Conservation (phyloP, 2,888 invertebrate species). For the Macrosoma leucophasiata region DNA sequence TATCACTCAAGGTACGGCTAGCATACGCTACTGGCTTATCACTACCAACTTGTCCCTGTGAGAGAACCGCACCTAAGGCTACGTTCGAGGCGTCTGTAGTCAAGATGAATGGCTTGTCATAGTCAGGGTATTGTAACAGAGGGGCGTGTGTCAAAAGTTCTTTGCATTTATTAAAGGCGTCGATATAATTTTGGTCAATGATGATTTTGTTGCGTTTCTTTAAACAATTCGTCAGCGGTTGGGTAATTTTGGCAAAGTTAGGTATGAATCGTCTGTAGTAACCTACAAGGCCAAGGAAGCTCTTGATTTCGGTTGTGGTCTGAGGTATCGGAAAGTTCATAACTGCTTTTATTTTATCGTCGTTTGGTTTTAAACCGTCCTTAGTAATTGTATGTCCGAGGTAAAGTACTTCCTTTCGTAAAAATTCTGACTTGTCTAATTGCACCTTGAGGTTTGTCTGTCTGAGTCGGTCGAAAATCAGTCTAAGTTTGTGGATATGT, state of each 20-base stretch:
- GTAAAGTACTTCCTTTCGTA: conserved; percentile 24
- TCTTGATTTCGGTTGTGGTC: conserved; percentile 26
- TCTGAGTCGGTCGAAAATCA: conserved; percentile 25
- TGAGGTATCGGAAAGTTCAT: conserved; percentile 28
- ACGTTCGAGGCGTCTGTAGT: conserved; percentile 18
- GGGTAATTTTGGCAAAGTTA: conserved; percentile 25
- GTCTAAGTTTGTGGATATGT: conserved; percentile 19
- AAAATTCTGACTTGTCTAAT: conserved; percentile 26
- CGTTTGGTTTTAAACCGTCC: conserved; percentile 14
- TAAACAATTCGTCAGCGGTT: conserved; percentile 26
- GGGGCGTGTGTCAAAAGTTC: conserved; percentile 15
- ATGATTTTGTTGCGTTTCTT: conserved; percentile 21
- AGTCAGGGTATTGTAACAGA: conserved; percentile 11
- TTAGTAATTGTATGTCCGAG: conserved; percentile 23
- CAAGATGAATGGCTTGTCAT: conserved; percentile 14
- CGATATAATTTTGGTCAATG: conserved; percentile 17
- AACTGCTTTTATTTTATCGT: conserved; percentile 28
- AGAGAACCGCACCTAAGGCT: conserved; percentile 22
- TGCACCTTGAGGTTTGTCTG: conserved; percentile 25
- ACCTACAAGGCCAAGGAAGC: conserved; percentile 39
- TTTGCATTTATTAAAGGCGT: conserved; percentile 22
- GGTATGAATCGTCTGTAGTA: conserved; percentile 38
- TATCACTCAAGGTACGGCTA: conserved; percentile 7
- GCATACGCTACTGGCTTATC: conserved; percentile 24
- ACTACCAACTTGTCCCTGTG: conserved; percentile 19